Conservation (phyloP, 2,113 vertebrate species). For the Herpetotheres cachinnans region DNA sequence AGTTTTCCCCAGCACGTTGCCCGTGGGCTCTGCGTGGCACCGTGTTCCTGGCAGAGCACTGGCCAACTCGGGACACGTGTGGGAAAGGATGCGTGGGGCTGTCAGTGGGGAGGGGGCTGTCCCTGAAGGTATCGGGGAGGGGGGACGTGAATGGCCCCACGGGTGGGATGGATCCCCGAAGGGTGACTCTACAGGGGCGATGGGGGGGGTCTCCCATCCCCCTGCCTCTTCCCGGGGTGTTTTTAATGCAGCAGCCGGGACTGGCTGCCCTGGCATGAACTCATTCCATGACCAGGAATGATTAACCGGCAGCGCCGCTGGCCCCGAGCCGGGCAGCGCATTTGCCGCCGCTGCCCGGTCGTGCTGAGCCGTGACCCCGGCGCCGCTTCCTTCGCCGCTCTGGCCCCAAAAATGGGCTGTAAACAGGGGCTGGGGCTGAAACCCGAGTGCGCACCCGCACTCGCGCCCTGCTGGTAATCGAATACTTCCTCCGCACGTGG, state of each 20-base stretch:
- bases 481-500: not conserved
- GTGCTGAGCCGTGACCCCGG: not conserved
- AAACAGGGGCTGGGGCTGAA: not conserved
- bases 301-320: not conserved
- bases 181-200: not conserved
- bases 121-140: fast-evolving
- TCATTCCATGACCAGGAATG: not conserved
- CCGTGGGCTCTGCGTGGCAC: not conserved
- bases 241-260: fast-evolving
- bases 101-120: fast-evolving
- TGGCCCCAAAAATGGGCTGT: not conserved
- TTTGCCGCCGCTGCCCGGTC: not conserved
- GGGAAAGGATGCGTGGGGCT: not conserved
- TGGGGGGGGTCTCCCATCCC: fast-evolving
- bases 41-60: not conserved
- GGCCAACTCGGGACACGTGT: fast-evolving
- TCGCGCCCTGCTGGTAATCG: fast-evolving
- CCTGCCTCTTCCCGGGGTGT: not conserved
- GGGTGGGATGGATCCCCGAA: not conserved
- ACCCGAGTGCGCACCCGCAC: fast-evolving
- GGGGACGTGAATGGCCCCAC: fast-evolving
- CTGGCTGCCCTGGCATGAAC: not conserved
- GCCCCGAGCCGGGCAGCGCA: not conserved
- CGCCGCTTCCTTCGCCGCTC: fast-evolving
- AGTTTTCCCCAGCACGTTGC: not conserved